These are phyloP conservation scores for Drosophila bunnanda DNA, from an alignment of 2,888 invertebrate genomes.

Conservation along the genomic window DNA sequence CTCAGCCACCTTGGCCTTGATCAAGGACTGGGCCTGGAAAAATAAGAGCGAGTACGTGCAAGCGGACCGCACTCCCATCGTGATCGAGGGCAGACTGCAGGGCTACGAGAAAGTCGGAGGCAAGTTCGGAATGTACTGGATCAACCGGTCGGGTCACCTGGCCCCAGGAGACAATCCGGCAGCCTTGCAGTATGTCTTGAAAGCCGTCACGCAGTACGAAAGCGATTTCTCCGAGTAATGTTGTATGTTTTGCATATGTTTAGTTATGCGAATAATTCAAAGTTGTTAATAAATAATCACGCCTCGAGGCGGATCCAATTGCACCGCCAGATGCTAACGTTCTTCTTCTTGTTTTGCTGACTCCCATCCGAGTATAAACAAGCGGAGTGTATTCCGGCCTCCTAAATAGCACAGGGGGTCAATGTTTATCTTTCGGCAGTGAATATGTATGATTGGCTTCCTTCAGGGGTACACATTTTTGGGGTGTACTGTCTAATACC, in stretches of 20 bases:
- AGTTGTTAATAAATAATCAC: neutral
- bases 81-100: constrained; percentile 87
- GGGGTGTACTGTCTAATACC: neutral
- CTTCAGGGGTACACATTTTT: neutral
- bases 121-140: constrained; percentile 83
- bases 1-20: constrained; percentile 89
- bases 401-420: constrained; percentile 10
- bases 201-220: constrained; percentile 30
- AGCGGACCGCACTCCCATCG: constrained; percentile 86
- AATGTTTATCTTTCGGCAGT: constrained; percentile 22
- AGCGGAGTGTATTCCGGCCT: neutral
- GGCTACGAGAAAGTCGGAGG: constrained; percentile 89
- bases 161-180: constrained; percentile 89
- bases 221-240: neutral
- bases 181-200: constrained; percentile 88
- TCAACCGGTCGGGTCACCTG: constrained; percentile 83
- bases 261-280: neutral
- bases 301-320: neutral
- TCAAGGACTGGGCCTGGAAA: constrained; percentile 36
- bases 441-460: neutral
- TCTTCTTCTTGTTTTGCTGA: neutral
- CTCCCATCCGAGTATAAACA: constrained; percentile 15
- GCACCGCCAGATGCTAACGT: constrained; percentile 21
- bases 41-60: constrained; percentile 86
- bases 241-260: too few relatives aligned